Evolutionary conservation across 2,113 vertebrate species (phyloP).

Genomic region (Cottus gobio): DNA sequence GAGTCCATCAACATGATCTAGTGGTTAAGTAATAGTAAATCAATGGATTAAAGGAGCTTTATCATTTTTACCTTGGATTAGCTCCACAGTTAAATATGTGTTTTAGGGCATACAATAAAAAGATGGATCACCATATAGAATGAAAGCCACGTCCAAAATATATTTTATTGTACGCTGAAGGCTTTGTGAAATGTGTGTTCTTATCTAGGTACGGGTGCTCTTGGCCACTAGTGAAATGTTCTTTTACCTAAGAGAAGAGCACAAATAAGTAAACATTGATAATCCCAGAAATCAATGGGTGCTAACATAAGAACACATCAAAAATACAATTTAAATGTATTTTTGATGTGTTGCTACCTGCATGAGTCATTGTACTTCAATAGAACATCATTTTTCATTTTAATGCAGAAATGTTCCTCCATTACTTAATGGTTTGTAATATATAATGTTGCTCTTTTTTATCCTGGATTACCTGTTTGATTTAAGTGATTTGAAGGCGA

Average conservation of each 20-base stretch:
- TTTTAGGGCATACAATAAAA: background rate
- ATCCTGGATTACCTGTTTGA: background rate
- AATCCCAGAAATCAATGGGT: background rate
- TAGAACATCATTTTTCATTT: background rate
- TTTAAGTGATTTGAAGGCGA: background rate
- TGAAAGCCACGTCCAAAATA: background rate
- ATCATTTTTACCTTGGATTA: background rate
- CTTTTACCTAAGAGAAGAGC: background rate
- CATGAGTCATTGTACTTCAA: background rate
- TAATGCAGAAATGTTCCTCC: background rate
- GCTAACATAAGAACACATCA: background rate
- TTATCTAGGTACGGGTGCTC: no score
- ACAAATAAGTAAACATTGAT: background rate
- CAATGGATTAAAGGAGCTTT: background rate
- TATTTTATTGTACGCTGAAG: background rate
- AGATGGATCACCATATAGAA: no score
- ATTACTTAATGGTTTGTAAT: background rate
- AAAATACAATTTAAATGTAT: background rate
- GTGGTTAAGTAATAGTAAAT: background rate
- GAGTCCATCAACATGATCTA: background rate
- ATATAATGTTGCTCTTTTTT: no score
- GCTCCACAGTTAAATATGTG: background rate
- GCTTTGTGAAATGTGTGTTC: background rate
- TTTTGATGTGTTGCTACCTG: background rate
- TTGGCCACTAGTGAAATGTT: background rate